These are phyloP conservation scores for Trichoplusia ni DNA, from an alignment of 1,140 invertebrate genomes.

Conservation along the genomic window DNA sequence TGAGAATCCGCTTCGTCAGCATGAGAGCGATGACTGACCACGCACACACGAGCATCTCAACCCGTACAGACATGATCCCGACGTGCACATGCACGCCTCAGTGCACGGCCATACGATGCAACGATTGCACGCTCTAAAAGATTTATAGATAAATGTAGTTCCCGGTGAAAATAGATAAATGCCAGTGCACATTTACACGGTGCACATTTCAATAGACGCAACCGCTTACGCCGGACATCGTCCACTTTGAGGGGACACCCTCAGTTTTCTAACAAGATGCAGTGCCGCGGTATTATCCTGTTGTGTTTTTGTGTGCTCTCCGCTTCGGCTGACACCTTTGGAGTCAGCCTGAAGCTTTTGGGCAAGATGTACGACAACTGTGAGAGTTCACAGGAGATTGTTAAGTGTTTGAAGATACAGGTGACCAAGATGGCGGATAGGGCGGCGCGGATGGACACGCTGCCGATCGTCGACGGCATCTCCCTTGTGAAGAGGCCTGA, in stretches of 20 bases:
- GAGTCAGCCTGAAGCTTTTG: slow-evolving; percentile 70
- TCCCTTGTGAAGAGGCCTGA: slow-evolving; percentile 73
- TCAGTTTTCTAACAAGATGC: slow-evolving; percentile 62
- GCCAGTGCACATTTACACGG: slow-evolving; percentile 74
- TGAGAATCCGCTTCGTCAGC: slow-evolving; percentile 20
- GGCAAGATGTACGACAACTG: slow-evolving; percentile 84
- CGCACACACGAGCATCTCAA: neutral
- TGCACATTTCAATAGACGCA: slow-evolving; percentile 78
- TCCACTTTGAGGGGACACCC: slow-evolving; percentile 50
- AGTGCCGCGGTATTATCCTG: slow-evolving; percentile 67
- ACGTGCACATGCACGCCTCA: slow-evolving; percentile 70
- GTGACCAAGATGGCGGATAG: slow-evolving; percentile 84
- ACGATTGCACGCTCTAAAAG: slow-evolving; percentile 82
- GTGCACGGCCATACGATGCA: slow-evolving; percentile 75
- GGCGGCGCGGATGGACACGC: slow-evolving; percentile 83
- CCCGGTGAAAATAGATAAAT: slow-evolving; percentile 83
- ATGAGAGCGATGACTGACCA: slow-evolving; percentile 21
- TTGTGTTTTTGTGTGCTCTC: slow-evolving; percentile 60
- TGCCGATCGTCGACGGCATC: slow-evolving; percentile 85
- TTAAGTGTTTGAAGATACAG: slow-evolving; percentile 86
- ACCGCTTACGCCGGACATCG: slow-evolving; percentile 69
- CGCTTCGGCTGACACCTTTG: slow-evolving; percentile 63
- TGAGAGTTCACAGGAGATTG: slow-evolving; percentile 82
- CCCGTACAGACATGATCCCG: neutral
- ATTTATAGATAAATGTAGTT: slow-evolving; percentile 81